Base-by-base conservation (phyloP, 2,797 vertebrate species). In the Brachymystax lenok region DNA sequence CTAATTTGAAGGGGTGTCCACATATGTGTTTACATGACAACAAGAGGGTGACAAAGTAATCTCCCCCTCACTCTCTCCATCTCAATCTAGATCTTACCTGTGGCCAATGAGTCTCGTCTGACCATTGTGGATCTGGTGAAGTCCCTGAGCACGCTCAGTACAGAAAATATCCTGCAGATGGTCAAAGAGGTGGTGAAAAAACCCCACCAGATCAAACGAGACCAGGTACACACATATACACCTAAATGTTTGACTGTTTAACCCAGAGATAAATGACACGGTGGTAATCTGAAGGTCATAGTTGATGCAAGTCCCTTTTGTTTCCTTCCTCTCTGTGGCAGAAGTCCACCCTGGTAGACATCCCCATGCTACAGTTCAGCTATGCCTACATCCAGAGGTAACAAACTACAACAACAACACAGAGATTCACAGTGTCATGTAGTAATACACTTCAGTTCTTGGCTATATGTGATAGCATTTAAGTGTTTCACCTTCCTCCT, bases 141-240 rank as follows among this genome's bases (percentile, higher is more conserved):
- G 82, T 95, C 97, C 0, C 88, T 99, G 71, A 93, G 88, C 77
- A 95, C 95, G 0, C 79, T 99, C 82, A 96, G 92, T 83, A 94
- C 90, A 0, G 96, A 99, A 40, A 90, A 89, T 0, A 91, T 98
- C 74, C 88, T 99, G 17, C 92, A 96, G 3, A 87, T 99, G 76
- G 92, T 97, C 73, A 99, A 96, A 89, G 98, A 99, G 83, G 98
- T 99, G 83, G 97, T 99, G 75, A 99, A 96, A 91, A 97, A 96
- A 84, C 98, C 98, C 0, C 94, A 94, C 64, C 97, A 97, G 85
- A 95, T 98, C 84, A 98, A 96, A 85, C 96, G 95, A 40, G 96
- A 98, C 19, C 96, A 97, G 96, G 98, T 99, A 93, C 76, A 51
- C 21, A 77, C 69, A 74, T 19, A 54, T 8, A 66, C 24, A 64